Base-by-base conservation (phyloP, 2,797 vertebrate species). In the Hozukius guyotensis region DNA sequence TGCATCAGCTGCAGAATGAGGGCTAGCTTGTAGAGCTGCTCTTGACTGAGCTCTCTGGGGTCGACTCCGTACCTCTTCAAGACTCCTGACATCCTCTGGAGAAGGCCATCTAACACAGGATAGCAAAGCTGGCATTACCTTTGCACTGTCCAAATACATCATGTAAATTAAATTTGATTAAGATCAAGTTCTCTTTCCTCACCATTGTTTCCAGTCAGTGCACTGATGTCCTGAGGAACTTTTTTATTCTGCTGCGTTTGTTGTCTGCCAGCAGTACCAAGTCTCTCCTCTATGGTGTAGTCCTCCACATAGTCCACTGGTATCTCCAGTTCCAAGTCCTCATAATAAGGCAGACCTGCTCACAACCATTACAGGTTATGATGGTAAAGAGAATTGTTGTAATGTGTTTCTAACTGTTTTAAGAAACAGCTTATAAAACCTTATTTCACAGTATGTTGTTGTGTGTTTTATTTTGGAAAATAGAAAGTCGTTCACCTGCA, bases 11-110 rank as follows among this genome's bases (percentile, higher is more conserved):
- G 96, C 65, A 99, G 93, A 20, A 97, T 94, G 25, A 96, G 82
- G 0, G 96, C 96, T 4, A 99, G 94, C 67, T 93, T 97, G 85
- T 95, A 96, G 52, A 99, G 95, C 91, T 98, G 97, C 82, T 97
- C 96, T 2, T 96, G 95, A 72, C 94, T 98, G 89, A 99, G 94
- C 63, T 98, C 96, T 4, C 93, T 95, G 67, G 97, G 95, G 59
- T 97, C 96, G 27, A 97, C 81, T 8, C 97, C 94, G 0, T 97
- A 96, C 89, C 91, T 96, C 18, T 97, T 95, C 88, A 98, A 83
- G 49, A 97, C 91, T 10, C 91, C 92, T 0, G 95, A 95, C 81
- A 99, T 87, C 88, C 95, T 97, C 92, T 96, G 96, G 75, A 96
- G 89, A 32, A 95, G 87, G 25, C 71, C 88, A 2, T 97, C 98